A percentile compares a stretch with the other conserved stretches of the same genome.
These are phyloP conservation scores for Lacerta bilineata DNA, from an alignment of 2,797 vertebrate genomes.

Conservation along the genomic window DNA sequence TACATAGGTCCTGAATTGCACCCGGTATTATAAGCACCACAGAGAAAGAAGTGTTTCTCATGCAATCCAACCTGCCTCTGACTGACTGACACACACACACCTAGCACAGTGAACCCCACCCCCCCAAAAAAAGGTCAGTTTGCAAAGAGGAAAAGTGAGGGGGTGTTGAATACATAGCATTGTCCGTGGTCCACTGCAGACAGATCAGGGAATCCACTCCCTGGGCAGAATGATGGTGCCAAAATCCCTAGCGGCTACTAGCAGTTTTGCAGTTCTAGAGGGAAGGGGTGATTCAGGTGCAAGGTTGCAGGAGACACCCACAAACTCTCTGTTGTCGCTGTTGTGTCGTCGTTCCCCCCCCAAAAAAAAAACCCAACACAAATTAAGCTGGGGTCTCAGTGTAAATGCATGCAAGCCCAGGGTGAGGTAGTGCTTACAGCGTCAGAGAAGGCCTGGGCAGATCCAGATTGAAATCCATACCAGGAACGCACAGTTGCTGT, in stretches of 20 bases:
- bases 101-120: not conserved
- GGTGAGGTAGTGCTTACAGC: no score
- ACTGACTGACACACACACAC: not conserved
- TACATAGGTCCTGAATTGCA: not conserved
- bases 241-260: not conserved
- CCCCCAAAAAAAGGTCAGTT: not conserved
- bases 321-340: not conserved
- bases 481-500: no score
- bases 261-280: not conserved
- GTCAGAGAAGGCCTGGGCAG: no score
- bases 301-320: not conserved
- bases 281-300: not conserved
- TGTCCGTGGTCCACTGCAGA: not conserved
- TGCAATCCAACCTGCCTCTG: not conserved
- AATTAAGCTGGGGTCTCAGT: not conserved
- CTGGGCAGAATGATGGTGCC: not conserved
- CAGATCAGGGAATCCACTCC: not conserved
- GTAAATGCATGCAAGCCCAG: no score
- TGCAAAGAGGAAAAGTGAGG: not conserved
- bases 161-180: not conserved
- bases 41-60: not conserved
- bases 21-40: no score
- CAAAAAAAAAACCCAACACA: no score
- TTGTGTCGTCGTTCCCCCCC: not conserved
- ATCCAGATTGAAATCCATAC: no score